Base-by-base conservation (phyloP, 2,797 vertebrate species). In the Ataeniobius toweri region DNA sequence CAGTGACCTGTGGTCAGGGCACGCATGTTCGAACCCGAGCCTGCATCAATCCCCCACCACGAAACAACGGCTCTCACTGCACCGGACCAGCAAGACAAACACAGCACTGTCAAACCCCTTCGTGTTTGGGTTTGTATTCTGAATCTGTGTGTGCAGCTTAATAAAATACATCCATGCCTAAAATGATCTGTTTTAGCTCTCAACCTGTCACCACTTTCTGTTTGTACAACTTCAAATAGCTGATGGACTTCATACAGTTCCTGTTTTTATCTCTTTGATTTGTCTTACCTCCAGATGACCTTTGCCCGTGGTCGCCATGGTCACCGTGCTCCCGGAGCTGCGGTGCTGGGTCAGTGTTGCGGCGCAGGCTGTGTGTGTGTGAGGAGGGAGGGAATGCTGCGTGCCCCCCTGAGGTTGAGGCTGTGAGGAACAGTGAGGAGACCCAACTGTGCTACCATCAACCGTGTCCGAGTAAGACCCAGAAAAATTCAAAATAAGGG, bases 231-330 rank as follows among this genome's bases (percentile, higher is more conserved):
- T 48, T 48, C 67, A 46, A n/a, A 12, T 36, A 36, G 18, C 50
- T 24, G 65, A 68, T 68, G 39, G 39, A 41, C 24, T 55, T 50
- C 10, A 26, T 55, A 16, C 28, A 73, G 3, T 5, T 3, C 31
- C 5, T 28, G 8, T 59, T 65, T 28, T 18, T 36, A 31, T 69
- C 28, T 36, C n/a, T 22, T 50, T 73, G 0, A 77, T 63, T 50
- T n/a, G 20, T 31, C 13, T 26, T 69, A 24, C 83, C 44, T 61
- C 26, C 88, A 96, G 96, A 96, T 88, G 95, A 96, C 84, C 89
- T 96, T 80, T 96, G 96, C 85, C 95, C 93, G 39, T 97, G 97
- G 97, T 95, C 95, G 0, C 85, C 91, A 0, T 98, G 97, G 97
- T 95, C 96, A 1, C 70, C 85, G 0, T 98, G 97, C 83, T 97